Base-by-base conservation (phyloP, 1,140 invertebrate species). In the Drosophila oshimai region DNA sequence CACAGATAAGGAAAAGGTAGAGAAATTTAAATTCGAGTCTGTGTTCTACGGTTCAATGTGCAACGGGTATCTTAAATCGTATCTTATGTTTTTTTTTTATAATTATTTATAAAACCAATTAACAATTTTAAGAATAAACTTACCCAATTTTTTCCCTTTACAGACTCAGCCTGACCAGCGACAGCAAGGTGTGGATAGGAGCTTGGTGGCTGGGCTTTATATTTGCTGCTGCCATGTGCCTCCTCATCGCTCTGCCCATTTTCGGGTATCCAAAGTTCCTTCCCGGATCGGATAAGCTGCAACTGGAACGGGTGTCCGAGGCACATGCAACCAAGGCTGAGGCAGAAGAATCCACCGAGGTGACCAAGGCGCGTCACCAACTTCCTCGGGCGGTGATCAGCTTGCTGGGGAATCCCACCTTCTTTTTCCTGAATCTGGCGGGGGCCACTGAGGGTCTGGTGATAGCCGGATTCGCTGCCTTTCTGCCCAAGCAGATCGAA, bases 161-260 rank as follows among this genome's bases (percentile, higher is more conserved):
- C 89, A 95, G 94, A 65, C 86, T 95, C 15, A 94, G 94, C n/a
- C 90, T 95, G 46, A 95, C 94, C 4, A 93, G 95, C 0, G 92
- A 93, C 15, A 96, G 95, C 87, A 95, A 95, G 17, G 93, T 95
- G 0, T 97, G 96, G 96, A 94, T 97, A 36, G 96, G 96, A 6
- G 96, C 95, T 18, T 97, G 96, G 96, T 97, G 96, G 96, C 92
- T 97, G 24, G 96, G 96, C 4, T 97, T 96, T 80, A 90, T 96
- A 3, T 91, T 95, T 0, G 93, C 94, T 0, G 95, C 94, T 0
- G 10, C 94, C 0, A 83, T 95, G 7, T 95, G 95, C 72, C 90
- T 96, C 9, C 74, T 95, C 0, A 92, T 96, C 3, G 93, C 95
- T 0, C 83, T 96, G 47, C 95, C 95, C 5, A 91, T 97, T 3